Evolutionary conservation across 2,113 vertebrate species (phyloP), one percentile per base, ranked within the genome.

Genomic region (Donacobius atricapilla): DNA sequence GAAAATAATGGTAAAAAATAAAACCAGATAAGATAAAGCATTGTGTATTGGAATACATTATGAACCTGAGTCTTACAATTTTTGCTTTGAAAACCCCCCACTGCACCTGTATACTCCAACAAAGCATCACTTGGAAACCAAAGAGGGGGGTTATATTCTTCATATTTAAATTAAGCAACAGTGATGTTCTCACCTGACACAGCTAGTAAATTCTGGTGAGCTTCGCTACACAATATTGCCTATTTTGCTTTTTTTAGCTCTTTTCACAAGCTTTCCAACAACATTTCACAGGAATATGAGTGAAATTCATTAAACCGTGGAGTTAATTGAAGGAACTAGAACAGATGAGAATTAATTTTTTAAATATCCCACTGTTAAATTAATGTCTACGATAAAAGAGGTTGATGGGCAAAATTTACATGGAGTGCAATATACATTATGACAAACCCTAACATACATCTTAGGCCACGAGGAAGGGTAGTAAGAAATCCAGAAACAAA

Each of bases 1-100:
- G 94, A 96, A 96, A 92, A 90, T 96, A 96, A 94, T 77, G 93
- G 44, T 71, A 90, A 96, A 94, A 97, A 95, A 90, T 92, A 96
- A 96, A 93, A 94, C 47, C 90, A 95, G 90, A 71, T 66, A 90
- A 73, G 44, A 90, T 78, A 71, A 85, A 94, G 66, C 78, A 95
- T 42, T 78, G 60, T 94, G 68, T 78, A 40, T 42, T 78, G 56
- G 85, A 96, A 90, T 80, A 80, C 19, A 75, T 81, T 44, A 95
- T 35, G 61, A 93, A 89, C 60, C 45, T 8, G 6, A 83, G 79
- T 44, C 11, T 95, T 75, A 86, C 3, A 1, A 75, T 18, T 25
- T 44, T 64, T 61, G 37, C 80, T 90, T 87, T 44, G 86, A 58
- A 90, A 69, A 42, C 51, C 14, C 16, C 45, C 45, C 27, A 77